Evolutionary conservation across 1,140 invertebrate species (phyloP), one percentile per base, ranked within the genome.

Genomic region (Ceratitis capitata): DNA sequence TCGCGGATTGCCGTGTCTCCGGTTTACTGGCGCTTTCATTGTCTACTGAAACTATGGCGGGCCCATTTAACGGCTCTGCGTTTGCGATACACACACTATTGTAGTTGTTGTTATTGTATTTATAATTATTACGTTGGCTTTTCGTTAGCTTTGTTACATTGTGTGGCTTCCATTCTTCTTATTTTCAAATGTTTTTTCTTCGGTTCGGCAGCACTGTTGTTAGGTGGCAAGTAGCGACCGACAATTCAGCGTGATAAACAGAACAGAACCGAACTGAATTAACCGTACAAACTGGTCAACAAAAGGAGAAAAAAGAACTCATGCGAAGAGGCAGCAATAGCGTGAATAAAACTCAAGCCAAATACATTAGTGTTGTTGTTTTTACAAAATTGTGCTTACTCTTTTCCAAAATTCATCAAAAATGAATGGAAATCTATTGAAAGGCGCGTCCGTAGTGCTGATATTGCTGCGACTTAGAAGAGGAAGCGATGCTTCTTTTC

Each of bases 201-300:
- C n/a, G n/a, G n/a, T n/a, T n/a, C n/a, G n/a, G n/a, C n/a, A n/a
- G 5, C 69, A 32, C 35, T 42, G 69, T 42, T n/a, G n/a, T n/a
- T n/a, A n/a, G n/a, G n/a, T n/a, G n/a, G n/a, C n/a, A n/a, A n/a
- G 35, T 45, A 39, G 69, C 47, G 19, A 53, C 16, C 42, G 10
- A 51, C 35, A 49, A 84, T 84, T 56, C 83, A 58, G 39, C 53
- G 83, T 42, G 35, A 39, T 84, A 84, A 84, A 84, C 83, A 84
- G 83, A 84, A 84, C 83, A 84, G 83, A 84, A 84, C 83, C 49
- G 53, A 61, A 84, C 23, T 51, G 45, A 82, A 47, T 26, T 26
- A 82, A 82, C 74, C 39, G 42, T 82, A 82, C 23, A 53, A 51
- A n/a, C n/a, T 12, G 47, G 39, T 47, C n/a, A 51, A 83, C 16